Base-by-base conservation (phyloP, 2,888 invertebrate species). In the Opisthograptis luteolata region DNA sequence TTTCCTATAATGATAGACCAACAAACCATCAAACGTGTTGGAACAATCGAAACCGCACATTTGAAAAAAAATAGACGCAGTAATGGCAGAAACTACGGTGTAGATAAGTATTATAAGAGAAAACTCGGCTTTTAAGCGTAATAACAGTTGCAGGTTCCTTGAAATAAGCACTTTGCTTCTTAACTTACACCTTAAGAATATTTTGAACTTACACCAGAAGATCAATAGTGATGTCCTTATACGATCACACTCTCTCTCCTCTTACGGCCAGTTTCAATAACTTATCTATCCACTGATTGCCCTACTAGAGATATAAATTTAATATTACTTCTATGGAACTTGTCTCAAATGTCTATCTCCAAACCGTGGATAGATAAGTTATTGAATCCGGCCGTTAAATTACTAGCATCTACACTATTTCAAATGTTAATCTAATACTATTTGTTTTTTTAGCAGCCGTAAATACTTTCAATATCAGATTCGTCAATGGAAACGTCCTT, bases 161-260 rank as follows among this genome's bases (percentile, higher is more conserved):
- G 30, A 44, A 52, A 41, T 44, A 40, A 52, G 54, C 49, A 55
- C 55, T 57, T 57, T 58, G 35, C 44, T 46, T 45, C 47, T 60
- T 43, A 55, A 22, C 59, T 66, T 55, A 62, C 42, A 50, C 63
- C 73, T 65, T 68, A 65, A 71, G 62, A 46, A 62, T 68, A 68
- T 67, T 65, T n/a, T 67, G 65, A 30, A 43, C 30, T 55, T 41
- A 28, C 32, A 25, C 42, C 41, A 45, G 46, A 34, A 13, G 8
- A 8, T 12, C 20, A 46, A 45, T 42, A 17, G n/a, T n/a, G n/a
- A n/a, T n/a, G n/a, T n/a, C n/a, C n/a, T n/a, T n/a, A n/a, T n/a
- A n/a, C n/a, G n/a, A n/a, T n/a, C n/a, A n/a, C n/a, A n/a, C n/a
- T n/a, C n/a, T n/a, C n/a, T n/a, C n/a, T n/a, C n/a, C n/a, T n/a